These are phyloP conservation scores for Trichonephila inaurata DNA, from an alignment of 1,140 invertebrate genomes.

Conservation along the genomic window DNA sequence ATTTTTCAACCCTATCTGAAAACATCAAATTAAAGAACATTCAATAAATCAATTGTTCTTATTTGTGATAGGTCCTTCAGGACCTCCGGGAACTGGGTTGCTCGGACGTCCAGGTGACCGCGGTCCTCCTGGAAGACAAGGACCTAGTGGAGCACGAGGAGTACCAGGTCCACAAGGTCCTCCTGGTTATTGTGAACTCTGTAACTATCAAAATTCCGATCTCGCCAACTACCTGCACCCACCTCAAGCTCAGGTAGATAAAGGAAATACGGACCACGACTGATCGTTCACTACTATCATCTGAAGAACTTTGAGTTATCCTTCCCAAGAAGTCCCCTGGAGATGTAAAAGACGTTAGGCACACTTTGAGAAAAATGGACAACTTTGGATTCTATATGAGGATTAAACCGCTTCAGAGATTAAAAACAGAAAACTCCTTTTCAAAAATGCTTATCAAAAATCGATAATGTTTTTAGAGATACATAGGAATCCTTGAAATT, in stretches of 20 bases:
- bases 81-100: constrained; percentile 84
- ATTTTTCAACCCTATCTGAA: too few species aligned
- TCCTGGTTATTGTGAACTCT: constrained; percentile 84
- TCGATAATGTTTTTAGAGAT: too few species aligned
- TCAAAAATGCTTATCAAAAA: too few species aligned
- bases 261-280: constrained; percentile 69
- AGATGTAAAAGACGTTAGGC: not conserved
- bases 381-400: too few species aligned
- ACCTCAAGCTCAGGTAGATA: constrained; percentile 40
- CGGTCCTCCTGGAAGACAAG: constrained; percentile 85
- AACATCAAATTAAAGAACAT: too few species aligned
- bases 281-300: constrained; percentile 22
- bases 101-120: constrained; percentile 84
- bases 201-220: constrained; percentile 77
- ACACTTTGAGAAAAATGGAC: too few species aligned
- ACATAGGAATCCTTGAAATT: too few species aligned
- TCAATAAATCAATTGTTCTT: too few species aligned
- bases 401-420: too few species aligned
- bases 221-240: constrained; percentile 57
- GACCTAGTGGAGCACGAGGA: constrained; percentile 78
- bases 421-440: too few species aligned
- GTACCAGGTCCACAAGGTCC: constrained; percentile 76
- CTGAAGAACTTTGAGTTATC: not conserved
- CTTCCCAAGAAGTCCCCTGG: not conserved
- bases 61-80: constrained; percentile 82